Evolutionary conservation across 2,113 vertebrate species (phyloP), one percentile per base, ranked within the genome.

Genomic region (Empidonax traillii): DNA sequence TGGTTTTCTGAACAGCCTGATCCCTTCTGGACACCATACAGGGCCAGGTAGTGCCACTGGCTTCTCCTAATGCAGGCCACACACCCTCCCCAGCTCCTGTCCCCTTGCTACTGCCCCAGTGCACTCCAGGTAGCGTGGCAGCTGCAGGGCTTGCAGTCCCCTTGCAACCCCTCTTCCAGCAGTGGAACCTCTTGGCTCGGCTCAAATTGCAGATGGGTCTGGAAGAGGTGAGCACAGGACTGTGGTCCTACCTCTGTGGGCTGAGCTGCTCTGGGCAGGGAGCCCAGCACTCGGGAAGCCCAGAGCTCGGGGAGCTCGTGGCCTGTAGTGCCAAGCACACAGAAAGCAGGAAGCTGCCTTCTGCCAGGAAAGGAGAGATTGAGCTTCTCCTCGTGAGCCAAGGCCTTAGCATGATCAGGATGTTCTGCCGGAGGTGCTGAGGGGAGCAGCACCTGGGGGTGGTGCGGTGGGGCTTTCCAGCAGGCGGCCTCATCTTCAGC

Each of bases 21-120:
- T 52, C 52, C 8, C 11, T 63, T 68, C 37, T 0, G 1, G 67
- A 35, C 23, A 27, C 16, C 1, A 1, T 56, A 49, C n/a, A 14
- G 31, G 52, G n/a, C 20, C 63, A 85, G 44, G 44, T 16, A 66
- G 52, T 9, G n/a, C 35, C 55, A 58, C 33, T 3, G 43, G 21
- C 28, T 78, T 65, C 67, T 90, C 46, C 33, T 43, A 51, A 16
- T 0, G 2, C 0, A 1, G 53, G 24, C 23, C 17, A 37, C n/a
- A 7, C 25, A 31, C 25, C 24, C 28, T 85, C 9, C 46, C 33
- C 37, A 35, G 46, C 31, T 65, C 49, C 53, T 4, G 33, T 67
- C 28, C 30, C 25, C 37, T 41, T 4, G 2, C 1, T 22, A 44
- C 37, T 6, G 3, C 23, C 56, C 27, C 3, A 5, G 5, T 25